phyloP scores from a whole-genome alignment of 2,113 vertebrate genomes.

The Ardeotis arabs region DNA sequence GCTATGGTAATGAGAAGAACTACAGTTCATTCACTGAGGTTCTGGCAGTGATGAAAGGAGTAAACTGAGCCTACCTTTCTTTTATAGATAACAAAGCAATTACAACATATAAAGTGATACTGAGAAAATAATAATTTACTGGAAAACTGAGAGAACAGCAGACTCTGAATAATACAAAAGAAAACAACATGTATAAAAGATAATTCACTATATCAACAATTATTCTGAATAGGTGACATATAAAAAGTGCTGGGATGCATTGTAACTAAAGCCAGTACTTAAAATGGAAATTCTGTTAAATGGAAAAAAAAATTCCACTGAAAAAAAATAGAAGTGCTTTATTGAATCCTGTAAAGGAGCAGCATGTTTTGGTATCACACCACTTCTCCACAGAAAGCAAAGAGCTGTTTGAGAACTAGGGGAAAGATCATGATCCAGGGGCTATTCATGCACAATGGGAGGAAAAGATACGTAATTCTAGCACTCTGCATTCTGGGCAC shows the following conservation, averaged over 20 bases:
- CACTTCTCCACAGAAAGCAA: neutral
- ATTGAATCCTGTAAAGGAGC: neutral
- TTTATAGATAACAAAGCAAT: slow-evolving; percentile 74
- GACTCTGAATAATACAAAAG: slow-evolving; percentile 49
- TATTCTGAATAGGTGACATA: slow-evolving; percentile 43
- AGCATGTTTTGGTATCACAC: neutral
- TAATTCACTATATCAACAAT: slow-evolving; percentile 68
- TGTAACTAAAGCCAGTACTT: neutral
- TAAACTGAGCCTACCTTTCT: slow-evolving; percentile 69
- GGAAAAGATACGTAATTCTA: neutral
- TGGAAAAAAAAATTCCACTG: neutral
- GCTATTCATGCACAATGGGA: neutral
- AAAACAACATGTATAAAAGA: slow-evolving; percentile 62
- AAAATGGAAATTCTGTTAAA: neutral
- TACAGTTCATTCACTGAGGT: slow-evolving; percentile 49
- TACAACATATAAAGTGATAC: slow-evolving; percentile 68
- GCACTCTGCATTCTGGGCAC: fast-evolving
- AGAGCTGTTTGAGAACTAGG: neutral
- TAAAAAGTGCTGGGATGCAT: slow-evolving; percentile 16
- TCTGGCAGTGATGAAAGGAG: slow-evolving; percentile 60
- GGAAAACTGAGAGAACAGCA: slow-evolving; percentile 56
- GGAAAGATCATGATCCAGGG: neutral
- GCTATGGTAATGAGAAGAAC: slow-evolving; percentile 68
- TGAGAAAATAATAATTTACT: slow-evolving; percentile 74
- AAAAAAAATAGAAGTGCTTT: neutral